Conservation (phyloP, 37 sponge, comb jelly and placozoan genomes). For the Ianthella basta region DNA sequence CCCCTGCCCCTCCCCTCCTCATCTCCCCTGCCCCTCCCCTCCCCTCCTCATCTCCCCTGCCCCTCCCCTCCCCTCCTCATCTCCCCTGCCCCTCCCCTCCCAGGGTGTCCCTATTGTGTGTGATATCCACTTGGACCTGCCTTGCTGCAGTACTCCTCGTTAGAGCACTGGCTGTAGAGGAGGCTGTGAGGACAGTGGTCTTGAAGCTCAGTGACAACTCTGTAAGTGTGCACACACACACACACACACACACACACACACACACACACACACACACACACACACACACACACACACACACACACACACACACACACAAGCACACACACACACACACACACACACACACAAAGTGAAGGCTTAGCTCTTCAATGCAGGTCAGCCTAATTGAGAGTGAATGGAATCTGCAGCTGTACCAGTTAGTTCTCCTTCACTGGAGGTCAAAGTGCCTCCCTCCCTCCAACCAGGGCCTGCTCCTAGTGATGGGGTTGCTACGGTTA, state of each 20-base stretch:
- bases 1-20: too few relatives aligned
- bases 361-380: constrained; percentile 6
- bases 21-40: too few relatives aligned
- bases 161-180: constrained; percentile 31
- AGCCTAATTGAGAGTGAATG: background rate
- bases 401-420: constrained; percentile 11
- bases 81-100: too few relatives aligned
- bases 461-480: constrained; percentile 13
- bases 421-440: constrained; percentile 39
- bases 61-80: too few relatives aligned
- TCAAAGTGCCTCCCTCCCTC: constrained; percentile 39
- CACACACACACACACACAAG: too few relatives aligned
- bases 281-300: too few relatives aligned
- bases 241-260: background rate
- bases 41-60: too few relatives aligned
- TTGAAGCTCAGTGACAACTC: constrained; percentile 19
- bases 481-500: constrained; percentile 32
- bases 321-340: too few relatives aligned
- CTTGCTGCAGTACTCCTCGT: constrained; percentile 16
- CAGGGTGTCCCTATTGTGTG: constrained; percentile 42
- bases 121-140: constrained; percentile 25
- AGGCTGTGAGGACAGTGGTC: background rate
- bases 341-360: too few relatives aligned
- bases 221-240: constrained; percentile 1
- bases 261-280: too few relatives aligned